Percentiles rank a stretch among this genome's conserved stretches.
Conservation (phyloP, 1,140 invertebrate species). For the Teleogryllus occipitalis region DNA sequence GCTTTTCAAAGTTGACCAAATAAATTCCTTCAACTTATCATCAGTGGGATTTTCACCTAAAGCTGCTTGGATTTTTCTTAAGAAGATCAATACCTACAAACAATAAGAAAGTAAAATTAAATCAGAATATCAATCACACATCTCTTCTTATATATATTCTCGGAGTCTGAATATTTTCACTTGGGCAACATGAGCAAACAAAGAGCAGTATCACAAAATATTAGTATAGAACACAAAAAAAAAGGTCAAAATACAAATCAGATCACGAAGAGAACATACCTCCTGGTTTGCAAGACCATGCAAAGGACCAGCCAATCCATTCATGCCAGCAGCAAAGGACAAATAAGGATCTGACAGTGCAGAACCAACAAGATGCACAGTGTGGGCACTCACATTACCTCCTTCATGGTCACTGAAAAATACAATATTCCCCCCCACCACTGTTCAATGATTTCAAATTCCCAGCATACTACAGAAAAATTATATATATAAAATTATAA, state of each 20-base stretch:
- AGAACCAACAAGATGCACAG: slow-evolving; percentile 88
- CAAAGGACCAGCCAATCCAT: slow-evolving; percentile 89
- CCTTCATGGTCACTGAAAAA: slow-evolving; percentile 78
- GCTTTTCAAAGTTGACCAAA: slow-evolving; percentile 89
- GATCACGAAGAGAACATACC: slow-evolving; percentile 31
- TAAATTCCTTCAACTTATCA: slow-evolving; percentile 84
- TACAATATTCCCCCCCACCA: slow-evolving; percentile 2
- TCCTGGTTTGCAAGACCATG: slow-evolving; percentile 96
- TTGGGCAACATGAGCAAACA: too few relatives aligned
- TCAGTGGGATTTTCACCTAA: slow-evolving; percentile 75
- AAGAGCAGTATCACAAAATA: too few relatives aligned
- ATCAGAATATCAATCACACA: too few relatives aligned
- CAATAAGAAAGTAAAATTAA: slow-evolving; percentile 9
- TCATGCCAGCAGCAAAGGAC: slow-evolving; percentile 88
- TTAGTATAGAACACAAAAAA: background rate
- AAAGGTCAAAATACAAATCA: background rate
- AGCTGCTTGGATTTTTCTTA: slow-evolving; percentile 69
- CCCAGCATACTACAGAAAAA: too few relatives aligned
- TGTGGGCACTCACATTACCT: slow-evolving; percentile 92
- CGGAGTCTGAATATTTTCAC: too few relatives aligned
- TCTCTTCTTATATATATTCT: too few relatives aligned
- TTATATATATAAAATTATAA: too few relatives aligned
- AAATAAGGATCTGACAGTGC: slow-evolving; percentile 92
- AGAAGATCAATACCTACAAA: slow-evolving; percentile 66
- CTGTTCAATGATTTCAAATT: too few relatives aligned